Percentiles rank a stretch among this genome's conserved stretches.
phyloP scores from a whole-genome alignment of 2,888 invertebrate genomes.

The Tipula lateralis region DNA sequence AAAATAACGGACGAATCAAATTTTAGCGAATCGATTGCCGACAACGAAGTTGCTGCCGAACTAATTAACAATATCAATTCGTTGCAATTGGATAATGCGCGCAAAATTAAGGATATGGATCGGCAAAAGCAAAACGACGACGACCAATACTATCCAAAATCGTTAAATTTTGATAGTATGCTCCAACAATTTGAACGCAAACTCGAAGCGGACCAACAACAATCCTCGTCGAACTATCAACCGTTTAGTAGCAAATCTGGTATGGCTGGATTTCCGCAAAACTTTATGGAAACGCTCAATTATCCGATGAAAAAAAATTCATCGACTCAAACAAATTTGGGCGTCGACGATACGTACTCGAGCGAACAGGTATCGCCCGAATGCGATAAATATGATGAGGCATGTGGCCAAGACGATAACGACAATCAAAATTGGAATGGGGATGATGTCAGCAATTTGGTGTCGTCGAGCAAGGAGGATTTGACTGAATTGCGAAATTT shows the following conservation, averaged over 20 bases:
- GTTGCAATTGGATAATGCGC: not conserved
- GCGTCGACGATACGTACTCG: not conserved
- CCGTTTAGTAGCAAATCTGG: not conserved
- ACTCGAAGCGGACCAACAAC: not conserved
- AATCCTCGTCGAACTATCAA: not conserved
- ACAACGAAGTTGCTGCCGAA: not conserved
- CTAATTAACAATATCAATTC: not conserved
- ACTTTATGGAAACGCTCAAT: not conserved
- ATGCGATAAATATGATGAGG: not conserved
- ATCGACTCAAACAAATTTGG: not conserved
- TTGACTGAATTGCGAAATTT: not conserved
- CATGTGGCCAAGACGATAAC: not conserved
- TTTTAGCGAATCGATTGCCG: not conserved
- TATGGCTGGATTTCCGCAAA: not conserved
- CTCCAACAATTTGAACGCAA: not conserved
- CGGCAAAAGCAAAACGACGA: not conserved
- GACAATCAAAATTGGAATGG: not conserved
- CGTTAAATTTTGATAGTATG: not conserved
- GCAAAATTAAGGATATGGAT: not conserved
- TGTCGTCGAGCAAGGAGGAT: not conserved
- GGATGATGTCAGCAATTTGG: not conserved
- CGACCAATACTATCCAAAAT: not conserved
- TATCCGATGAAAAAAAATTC: not conserved
- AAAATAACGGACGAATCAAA: not conserved
- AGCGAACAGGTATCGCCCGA: not conserved